These are phyloP conservation scores for Silurus lanzhouensis DNA, from an alignment of 2,797 vertebrate species.

Conservation along the genomic window DNA sequence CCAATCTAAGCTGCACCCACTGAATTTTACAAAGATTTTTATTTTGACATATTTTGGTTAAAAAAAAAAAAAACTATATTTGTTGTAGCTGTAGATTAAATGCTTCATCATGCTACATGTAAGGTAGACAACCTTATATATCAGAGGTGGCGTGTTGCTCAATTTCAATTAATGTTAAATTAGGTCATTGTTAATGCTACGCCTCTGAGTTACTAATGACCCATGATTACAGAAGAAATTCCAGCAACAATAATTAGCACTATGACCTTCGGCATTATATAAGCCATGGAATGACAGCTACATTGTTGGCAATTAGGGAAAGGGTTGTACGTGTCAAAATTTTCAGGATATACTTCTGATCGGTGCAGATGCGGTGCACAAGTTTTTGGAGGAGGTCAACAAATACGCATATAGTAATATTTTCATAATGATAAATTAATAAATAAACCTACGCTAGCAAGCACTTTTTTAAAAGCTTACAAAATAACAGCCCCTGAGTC, in stretches of 20 bases:
- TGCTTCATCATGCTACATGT: neutral
- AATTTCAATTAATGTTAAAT: conserved; percentile 27
- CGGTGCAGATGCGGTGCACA: neutral
- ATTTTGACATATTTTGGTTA: too few relatives aligned
- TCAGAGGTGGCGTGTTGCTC: neutral
- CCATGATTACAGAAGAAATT: conserved; percentile 6
- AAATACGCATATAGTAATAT: conserved; percentile 1
- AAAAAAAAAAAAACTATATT: neutral
- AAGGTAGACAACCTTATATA: conserved; percentile 3
- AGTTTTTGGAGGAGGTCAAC: conserved; percentile 1
- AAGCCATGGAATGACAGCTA: neutral
- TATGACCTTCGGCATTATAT: conserved; percentile 10
- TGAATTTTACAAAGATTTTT: too few relatives aligned
- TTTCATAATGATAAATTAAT: neutral
- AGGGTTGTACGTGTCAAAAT: neutral
- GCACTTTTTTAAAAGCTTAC: neutral
- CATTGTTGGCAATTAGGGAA: neutral
- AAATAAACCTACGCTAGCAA: too few relatives aligned
- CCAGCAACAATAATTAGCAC: conserved; percentile 18
- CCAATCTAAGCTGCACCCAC: too few relatives aligned
- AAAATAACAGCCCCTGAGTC: neutral
- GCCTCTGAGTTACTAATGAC: conserved; percentile 8
- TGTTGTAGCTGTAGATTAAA: neutral
- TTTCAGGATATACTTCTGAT: neutral
- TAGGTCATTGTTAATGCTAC: conserved; percentile 6